Evolutionary conservation across 2,797 vertebrate species (phyloP), one percentile per base, ranked within the genome.

Genomic region (Gobio occitaniae): DNA sequence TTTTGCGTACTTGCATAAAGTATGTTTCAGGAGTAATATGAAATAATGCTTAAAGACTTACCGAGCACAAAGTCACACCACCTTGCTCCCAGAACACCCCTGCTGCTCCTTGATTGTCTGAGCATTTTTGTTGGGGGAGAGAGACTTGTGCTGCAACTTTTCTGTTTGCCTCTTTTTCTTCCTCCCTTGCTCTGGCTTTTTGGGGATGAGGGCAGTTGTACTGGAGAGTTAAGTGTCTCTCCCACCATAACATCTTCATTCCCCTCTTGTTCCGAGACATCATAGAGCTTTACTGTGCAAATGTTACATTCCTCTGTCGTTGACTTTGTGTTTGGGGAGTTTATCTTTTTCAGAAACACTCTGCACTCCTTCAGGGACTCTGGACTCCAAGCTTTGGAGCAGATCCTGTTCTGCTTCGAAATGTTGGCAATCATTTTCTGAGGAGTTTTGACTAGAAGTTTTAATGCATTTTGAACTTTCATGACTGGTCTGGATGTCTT

Each of bases 261-360:
- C 56, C 92, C 87, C 86, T 93, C 90, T 79, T 91, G 90, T 80
- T 90, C 86, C 5, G 93, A 93, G 85, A 92, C 93, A 13, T 94
- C 91, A 85, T 94, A 93, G 89, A 95, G 93, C 92, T 93, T 95
- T 90, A 95, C 94, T 77, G 94, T 95, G 80, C 94, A 95, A 80
- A 93, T 94, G 90, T 95, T 91, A 89, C 90, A 93, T 87, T 94
- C 94, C 86, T 95, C 92, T 80, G 87, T 93, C 10, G 89, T 68
- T 12, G 91, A 94, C 89, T 94, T 94, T 89, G 92, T 95, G 91
- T 97, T 95, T 82, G 96, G 94, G 84, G 96, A 96, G 91, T 96
- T 97, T 89, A 99, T 96, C 93, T 98, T 99, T 90, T 95, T 97
- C 90, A 99, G 93, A 95, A 98, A 99, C 93, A 99, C 98, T 70